Conservation (phyloP, 2,113 vertebrate species). For the Lepus timidus region DNA sequence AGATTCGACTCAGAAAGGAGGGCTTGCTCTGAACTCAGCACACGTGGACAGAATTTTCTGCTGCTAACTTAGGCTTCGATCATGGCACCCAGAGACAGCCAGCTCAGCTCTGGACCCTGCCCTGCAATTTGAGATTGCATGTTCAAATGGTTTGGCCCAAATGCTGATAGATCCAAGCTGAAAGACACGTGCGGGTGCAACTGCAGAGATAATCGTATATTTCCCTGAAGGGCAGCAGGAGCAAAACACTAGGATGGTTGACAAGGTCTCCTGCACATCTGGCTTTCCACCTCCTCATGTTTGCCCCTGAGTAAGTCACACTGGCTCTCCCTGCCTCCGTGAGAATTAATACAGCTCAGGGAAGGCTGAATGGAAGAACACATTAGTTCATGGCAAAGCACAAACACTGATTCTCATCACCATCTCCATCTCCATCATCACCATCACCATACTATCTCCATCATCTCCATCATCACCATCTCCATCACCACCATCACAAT, state of each 20-base stretch:
- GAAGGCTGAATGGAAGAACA: too few species aligned
- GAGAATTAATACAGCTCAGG: not conserved
- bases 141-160: not conserved
- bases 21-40: conserved; percentile 54
- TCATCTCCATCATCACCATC: fast-evolving
- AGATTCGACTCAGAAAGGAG: conserved; percentile 66
- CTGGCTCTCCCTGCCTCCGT: too few species aligned
- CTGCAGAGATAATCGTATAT: not conserved
- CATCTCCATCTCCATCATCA: not conserved
- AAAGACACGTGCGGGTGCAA: not conserved
- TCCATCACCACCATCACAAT: fast-evolving
- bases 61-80: not conserved
- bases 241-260: not conserved
- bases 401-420: not conserved
- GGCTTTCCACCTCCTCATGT: not conserved
- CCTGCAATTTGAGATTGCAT: not conserved
- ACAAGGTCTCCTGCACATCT: fast-evolving
- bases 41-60: conserved; percentile 51
- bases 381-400: not conserved
- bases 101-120: fast-evolving
- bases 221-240: not conserved
- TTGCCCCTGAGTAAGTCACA: not conserved
- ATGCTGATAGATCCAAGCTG: not conserved
- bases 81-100: not conserved
- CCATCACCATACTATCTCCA: fast-evolving